A percentile compares a stretch with the other conserved stretches of the same genome.
These are phyloP conservation scores for Oreamnos americanus DNA, from an alignment of 2,113 vertebrate genomes.

Conservation along the genomic window DNA sequence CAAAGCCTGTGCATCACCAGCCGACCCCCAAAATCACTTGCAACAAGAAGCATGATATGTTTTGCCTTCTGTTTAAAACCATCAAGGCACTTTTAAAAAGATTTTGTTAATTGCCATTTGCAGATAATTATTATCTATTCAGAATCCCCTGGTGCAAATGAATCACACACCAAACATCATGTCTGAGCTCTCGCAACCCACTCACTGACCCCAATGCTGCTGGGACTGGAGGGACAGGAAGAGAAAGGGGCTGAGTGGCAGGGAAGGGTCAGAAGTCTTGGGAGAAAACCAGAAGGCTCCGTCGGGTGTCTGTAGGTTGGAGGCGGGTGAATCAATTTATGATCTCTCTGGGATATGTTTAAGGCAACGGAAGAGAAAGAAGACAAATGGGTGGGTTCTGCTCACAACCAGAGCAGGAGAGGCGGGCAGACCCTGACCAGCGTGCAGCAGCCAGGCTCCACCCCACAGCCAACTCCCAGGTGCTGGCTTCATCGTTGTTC, in stretches of 20 bases:
- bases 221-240: not conserved
- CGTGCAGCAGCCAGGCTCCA: rapidly evolving
- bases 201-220: not conserved
- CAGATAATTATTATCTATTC: slow-evolving; percentile 57
- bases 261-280: not conserved
- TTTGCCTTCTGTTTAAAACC: slow-evolving; percentile 42
- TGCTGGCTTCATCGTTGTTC: not conserved
- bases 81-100: not conserved
- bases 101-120: slow-evolving; percentile 64
- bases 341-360: not conserved
- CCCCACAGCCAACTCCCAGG: no score
- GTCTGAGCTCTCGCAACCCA: not conserved
- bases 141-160: slow-evolving; percentile 23
- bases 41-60: not conserved
- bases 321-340: not conserved
- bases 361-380: slow-evolving; percentile 3
- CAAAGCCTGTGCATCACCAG: slow-evolving; percentile 27
- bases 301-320: rapidly evolving
- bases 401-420: not conserved
- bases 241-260: not conserved
- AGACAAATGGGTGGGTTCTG: not conserved
- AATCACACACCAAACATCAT: not conserved
- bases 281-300: not conserved
- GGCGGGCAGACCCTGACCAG: not conserved
- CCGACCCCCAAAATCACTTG: not conserved